A percentile compares a stretch with the other conserved stretches of the same genome.
Evolutionary conservation across 2,888 invertebrate species (phyloP).

Genomic region (Pantelozetes paolii): DNA sequence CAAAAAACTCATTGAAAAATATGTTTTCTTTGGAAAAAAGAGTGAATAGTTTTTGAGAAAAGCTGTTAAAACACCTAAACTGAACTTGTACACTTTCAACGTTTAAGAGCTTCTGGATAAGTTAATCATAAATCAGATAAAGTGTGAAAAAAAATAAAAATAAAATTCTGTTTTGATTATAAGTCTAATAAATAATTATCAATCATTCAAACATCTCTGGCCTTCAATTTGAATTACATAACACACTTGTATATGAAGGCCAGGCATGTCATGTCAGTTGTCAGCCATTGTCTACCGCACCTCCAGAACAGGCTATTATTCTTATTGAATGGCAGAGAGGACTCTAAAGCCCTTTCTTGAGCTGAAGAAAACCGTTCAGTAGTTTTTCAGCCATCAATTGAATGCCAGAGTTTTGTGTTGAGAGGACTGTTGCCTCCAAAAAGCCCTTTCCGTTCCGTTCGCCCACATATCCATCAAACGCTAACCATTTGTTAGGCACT

Average conservation of each 20-base stretch:
- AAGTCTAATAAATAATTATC: background rate
- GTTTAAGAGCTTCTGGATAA: background rate
- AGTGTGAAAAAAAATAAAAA: background rate
- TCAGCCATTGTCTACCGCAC: conserved; percentile 25
- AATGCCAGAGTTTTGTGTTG: background rate
- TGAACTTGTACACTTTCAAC: background rate
- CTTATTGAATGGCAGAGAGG: background rate
- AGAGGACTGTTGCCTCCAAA: no score
- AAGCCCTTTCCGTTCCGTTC: background rate
- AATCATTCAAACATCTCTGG: background rate
- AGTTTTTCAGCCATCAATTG: conserved; percentile 6
- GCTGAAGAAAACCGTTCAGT: conserved; percentile 6
- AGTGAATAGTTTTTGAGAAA: no score
- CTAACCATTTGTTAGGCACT: conserved; percentile 1
- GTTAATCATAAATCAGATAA: background rate
- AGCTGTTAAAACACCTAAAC: no score
- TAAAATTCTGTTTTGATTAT: background rate
- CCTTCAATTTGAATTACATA: conserved; percentile 17
- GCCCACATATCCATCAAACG: conserved; percentile 9
- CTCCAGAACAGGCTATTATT: background rate
- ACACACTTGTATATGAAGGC: background rate
- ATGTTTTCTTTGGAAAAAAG: no score
- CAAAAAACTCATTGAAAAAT: no score
- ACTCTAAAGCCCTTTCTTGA: background rate
- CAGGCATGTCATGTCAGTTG: conserved; percentile 21